Evolutionary conservation across 2,888 invertebrate genomes (phyloP).

Genomic region (Cheiracanthium punctorium): DNA sequence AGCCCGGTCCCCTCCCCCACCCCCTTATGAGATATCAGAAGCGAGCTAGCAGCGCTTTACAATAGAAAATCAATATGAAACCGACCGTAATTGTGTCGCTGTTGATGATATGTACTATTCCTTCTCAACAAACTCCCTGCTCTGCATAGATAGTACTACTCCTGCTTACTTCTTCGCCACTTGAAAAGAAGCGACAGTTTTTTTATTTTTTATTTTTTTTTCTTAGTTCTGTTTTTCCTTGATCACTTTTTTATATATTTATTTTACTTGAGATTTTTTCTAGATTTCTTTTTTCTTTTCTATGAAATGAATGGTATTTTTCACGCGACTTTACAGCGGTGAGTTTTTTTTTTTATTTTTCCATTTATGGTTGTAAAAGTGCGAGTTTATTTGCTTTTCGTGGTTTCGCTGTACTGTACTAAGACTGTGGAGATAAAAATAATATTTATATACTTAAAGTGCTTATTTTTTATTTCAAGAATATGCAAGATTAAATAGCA

Average conservation of each 20-base stretch:
- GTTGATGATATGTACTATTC: constrained; percentile 45
- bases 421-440: constrained; percentile 2
- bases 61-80: constrained; percentile 70
- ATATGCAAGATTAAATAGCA: background rate
- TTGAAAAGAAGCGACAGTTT: constrained; percentile 27
- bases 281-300: constrained; percentile 21
- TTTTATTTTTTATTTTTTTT: background rate
- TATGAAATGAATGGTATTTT: constrained; percentile 6
- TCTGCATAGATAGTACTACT: constrained; percentile 37
- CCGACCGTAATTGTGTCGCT: constrained; percentile 64
- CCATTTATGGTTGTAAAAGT: background rate
- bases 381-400: constrained; percentile 5
- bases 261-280: constrained; percentile 4
- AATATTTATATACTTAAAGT: constrained; percentile 4
- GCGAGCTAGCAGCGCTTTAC: constrained; percentile 46
- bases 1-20: background rate
- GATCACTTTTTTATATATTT: constrained; percentile 10
- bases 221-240: constrained; percentile 27
- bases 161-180: constrained; percentile 26
- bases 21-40: constrained; percentile 43
- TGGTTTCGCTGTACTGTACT: background rate
- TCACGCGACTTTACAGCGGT: constrained; percentile 13
- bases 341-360: background rate
- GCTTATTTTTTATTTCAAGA: background rate
- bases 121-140: constrained; percentile 14